Conservation (phyloP, 2,888 invertebrate genomes). For the Unio delphinus region DNA sequence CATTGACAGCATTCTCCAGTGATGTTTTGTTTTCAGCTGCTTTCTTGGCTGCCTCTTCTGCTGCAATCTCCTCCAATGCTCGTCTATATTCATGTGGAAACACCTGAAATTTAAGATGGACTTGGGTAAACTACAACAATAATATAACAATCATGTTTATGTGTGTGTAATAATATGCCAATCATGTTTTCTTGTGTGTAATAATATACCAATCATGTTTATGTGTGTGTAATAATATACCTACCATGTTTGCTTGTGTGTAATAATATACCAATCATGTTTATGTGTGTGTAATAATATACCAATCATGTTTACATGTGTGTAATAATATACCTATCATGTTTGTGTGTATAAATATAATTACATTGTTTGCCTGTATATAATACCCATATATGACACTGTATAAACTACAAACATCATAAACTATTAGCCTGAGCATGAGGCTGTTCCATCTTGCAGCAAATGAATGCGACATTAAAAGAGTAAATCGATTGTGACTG, state of each 20-base stretch:
- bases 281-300: neutral
- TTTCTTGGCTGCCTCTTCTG: constrained; percentile 49
- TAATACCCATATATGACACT: too few species aligned
- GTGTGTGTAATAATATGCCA: neutral
- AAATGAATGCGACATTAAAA: too few species aligned
- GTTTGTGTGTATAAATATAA: neutral
- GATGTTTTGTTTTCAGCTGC: constrained; percentile 19
- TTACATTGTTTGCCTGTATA: neutral
- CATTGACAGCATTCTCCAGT: constrained; percentile 5
- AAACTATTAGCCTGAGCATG: too few species aligned
- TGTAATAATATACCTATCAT: too few species aligned
- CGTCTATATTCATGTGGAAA: constrained; percentile 98
- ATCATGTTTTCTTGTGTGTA: neutral
- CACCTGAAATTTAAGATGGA: constrained; percentile 74
- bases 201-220: neutral
- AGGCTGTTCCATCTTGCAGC: too few species aligned
- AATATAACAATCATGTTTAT: neutral
- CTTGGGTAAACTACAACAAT: too few species aligned
- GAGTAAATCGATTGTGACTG: too few species aligned
- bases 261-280: neutral
- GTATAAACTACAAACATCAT: too few species aligned
- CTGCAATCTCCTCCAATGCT: constrained; percentile 82
- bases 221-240: too few species aligned
- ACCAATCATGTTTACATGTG: too few species aligned
- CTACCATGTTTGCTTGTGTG: too few species aligned